phyloP scores from a whole-genome alignment of 2,797 vertebrate species.

The Microctenopoma lineatum region DNA sequence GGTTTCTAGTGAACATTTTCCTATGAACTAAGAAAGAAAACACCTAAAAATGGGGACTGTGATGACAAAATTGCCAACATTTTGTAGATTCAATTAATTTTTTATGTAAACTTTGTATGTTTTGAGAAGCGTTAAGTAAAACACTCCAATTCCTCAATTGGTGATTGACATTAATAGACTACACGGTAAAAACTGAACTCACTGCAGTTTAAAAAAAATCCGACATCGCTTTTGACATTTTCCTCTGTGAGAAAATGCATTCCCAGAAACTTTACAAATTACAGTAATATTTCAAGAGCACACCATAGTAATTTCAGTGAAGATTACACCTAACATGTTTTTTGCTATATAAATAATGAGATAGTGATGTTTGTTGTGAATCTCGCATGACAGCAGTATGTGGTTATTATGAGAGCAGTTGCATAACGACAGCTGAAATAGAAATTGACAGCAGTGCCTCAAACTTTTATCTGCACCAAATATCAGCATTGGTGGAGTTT shows the following conservation, averaged over 20 bases:
- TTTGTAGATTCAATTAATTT: too few relatives aligned
- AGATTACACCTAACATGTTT: slow-evolving; percentile 3
- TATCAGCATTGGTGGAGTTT: slow-evolving; percentile 37
- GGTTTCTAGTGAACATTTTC: not conserved
- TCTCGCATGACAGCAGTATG: slow-evolving; percentile 60
- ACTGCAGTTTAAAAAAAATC: not conserved
- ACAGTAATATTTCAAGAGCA: slow-evolving; percentile 17
- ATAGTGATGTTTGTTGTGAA: slow-evolving; percentile 14
- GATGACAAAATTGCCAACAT: not conserved
- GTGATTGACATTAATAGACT: slow-evolving; percentile 9
- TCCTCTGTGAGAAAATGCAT: not conserved
- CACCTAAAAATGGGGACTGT: too few relatives aligned
- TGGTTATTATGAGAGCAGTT: slow-evolving; percentile 62
- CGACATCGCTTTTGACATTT: not conserved
- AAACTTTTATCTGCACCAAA: slow-evolving; percentile 47
- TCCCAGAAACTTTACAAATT: not conserved
- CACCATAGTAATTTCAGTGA: too few relatives aligned
- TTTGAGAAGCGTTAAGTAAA: not conserved
- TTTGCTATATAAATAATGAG: slow-evolving; percentile 2
- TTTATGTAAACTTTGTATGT: not conserved
- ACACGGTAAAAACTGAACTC: not conserved
- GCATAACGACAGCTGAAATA: slow-evolving; percentile 36
- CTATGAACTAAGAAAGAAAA: not conserved
- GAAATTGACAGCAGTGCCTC: slow-evolving; percentile 51
- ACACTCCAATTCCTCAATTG: not conserved